Percentiles rank a stretch among this genome's conserved stretches.
phyloP scores from a whole-genome alignment of 2,888 invertebrate genomes.

The Melieria picta region DNA sequence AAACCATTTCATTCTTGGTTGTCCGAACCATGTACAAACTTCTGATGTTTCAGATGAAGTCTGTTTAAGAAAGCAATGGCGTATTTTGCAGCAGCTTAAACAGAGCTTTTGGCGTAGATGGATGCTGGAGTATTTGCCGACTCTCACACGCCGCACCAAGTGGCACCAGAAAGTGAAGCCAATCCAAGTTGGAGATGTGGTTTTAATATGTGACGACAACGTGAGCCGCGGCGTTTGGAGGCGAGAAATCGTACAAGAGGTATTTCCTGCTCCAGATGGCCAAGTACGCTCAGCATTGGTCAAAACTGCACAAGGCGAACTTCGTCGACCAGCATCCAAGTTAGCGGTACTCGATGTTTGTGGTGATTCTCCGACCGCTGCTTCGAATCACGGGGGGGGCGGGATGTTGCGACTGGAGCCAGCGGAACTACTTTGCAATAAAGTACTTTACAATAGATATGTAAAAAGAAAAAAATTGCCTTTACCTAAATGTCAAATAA shows the following conservation, averaged over 20 bases:
- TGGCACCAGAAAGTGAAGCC: constrained; percentile 21
- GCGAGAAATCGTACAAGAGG: background rate
- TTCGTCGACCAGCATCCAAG: constrained; percentile 28
- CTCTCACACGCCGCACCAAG: constrained; percentile 23
- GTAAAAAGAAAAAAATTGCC: too few species aligned
- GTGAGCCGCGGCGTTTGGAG: background rate
- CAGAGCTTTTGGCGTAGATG: constrained; percentile 29
- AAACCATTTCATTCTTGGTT: constrained; percentile 36
- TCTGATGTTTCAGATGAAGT: constrained; percentile 23
- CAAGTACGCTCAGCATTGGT: constrained; percentile 15
- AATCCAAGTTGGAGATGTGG: constrained; percentile 22
- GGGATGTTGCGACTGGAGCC: constrained; percentile 2
- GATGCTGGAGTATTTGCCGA: constrained; percentile 25
- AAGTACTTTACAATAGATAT: too few species aligned
- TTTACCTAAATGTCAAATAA: too few species aligned
- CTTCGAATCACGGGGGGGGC: constrained; percentile 20
- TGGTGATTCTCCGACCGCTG: constrained; percentile 16
- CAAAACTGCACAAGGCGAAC: constrained; percentile 16
- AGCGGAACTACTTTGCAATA: too few species aligned
- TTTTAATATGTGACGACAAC: constrained; percentile 2
- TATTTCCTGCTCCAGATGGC: constrained; percentile 6
- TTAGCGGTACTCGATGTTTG: constrained; percentile 26
- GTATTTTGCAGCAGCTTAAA: constrained; percentile 35
- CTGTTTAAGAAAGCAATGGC: constrained; percentile 36
- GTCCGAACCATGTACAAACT: constrained; percentile 35